Percentiles rank a stretch among this genome's conserved stretches.
Conservation (phyloP, 2,113 vertebrate genomes). For the Tautogolabrus adspersus region DNA sequence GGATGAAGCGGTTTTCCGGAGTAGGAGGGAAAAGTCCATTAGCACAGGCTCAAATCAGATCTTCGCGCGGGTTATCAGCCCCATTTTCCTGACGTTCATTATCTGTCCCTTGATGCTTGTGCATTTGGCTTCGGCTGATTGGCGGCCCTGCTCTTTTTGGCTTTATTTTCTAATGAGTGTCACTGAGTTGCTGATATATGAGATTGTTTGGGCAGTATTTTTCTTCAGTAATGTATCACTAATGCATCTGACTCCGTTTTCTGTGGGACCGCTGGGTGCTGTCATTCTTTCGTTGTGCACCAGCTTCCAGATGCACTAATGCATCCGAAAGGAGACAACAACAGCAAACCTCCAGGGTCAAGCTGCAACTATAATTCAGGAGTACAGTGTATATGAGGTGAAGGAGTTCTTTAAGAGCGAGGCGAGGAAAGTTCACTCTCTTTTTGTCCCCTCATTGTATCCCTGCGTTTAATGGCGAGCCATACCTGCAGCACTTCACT, state of each 20-base stretch:
- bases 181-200: conserved; percentile 72
- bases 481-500: conserved; percentile 61
- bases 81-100: conserved; percentile 82
- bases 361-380: conserved; percentile 49
- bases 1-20: conserved; percentile 83
- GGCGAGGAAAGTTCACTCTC: conserved; percentile 47
- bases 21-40: conserved; percentile 84
- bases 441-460: conserved; percentile 52
- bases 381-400: conserved; percentile 22
- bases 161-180: conserved; percentile 80
- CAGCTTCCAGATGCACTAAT: conserved; percentile 60
- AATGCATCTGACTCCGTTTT: conserved; percentile 67
- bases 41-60: conserved; percentile 82
- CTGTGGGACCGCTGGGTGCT: conserved; percentile 60
- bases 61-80: conserved; percentile 77
- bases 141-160: conserved; percentile 74
- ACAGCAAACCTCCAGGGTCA: conserved; percentile 51
- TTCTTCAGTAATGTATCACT: conserved; percentile 72
- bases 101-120: conserved; percentile 82
- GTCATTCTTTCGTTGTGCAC: conserved; percentile 47
- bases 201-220: conserved; percentile 70
- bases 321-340: conserved; percentile 57
- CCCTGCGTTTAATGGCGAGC: conserved; percentile 44
- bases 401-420: conserved; percentile 42
- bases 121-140: conserved; percentile 78